Base-by-base conservation (phyloP, 2,888 invertebrate species). In the Campoletis raptor region DNA sequence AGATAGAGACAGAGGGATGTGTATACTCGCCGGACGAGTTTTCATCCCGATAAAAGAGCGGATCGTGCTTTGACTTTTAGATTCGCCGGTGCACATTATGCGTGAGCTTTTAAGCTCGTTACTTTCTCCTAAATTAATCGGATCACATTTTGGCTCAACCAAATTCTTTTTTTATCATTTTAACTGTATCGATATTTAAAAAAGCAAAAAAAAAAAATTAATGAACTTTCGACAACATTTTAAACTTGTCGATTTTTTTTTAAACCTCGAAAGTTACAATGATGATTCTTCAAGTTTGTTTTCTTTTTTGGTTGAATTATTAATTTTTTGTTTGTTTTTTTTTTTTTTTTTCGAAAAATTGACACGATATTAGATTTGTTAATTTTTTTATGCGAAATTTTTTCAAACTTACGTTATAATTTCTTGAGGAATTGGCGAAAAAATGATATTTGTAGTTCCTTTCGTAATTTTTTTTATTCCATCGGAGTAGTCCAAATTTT, bases 41-140 rank as follows among this genome's bases (percentile, higher is more conserved):
- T 78, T 61, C 18, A 74, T 69, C 81, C 82, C 88, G 88, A 86
- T 89, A 87, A 88, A 89, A 85, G 74, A 82, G 76, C 40, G 57
- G 36, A 57, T 73, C 85, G 85, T 82, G 76, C 45, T 76, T 76
- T 76, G 48, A 85, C 76, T 81, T 64, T 45, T 21, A 77, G 70
- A 81, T 81, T 15, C 40, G 36, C 37, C 18, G 3, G 30, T 30
- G 57, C 72, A 84, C 67, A 73, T 84, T 57, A 54, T 67, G 21
- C 21, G 24, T 48, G 61, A 70, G 64, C 69, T 61, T 72, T 70
- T 24, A 37, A 70, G 61, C 69, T 80, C 76, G 37, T 69, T 48
- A 45, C 45, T 74, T 80, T 24, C 4, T 9, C 57, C 48, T 69
- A n/a, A 64, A 54, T 79, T 36, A 45, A 45, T 57, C 40, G 40